phyloP scores from a whole-genome alignment of 2,113 vertebrate genomes.

The Gavialis gangeticus region DNA sequence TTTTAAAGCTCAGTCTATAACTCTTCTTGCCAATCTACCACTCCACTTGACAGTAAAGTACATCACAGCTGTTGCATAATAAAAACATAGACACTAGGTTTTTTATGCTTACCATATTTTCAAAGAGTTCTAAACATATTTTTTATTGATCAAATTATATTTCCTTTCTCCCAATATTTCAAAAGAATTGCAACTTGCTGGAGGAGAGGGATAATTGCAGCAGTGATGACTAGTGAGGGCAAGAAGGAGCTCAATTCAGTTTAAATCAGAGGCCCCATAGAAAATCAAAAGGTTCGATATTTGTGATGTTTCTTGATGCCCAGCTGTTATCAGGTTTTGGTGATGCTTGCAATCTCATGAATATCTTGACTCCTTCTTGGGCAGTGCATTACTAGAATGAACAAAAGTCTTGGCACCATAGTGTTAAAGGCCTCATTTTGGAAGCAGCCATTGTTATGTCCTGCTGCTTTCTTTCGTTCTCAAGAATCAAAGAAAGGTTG shows the following conservation, averaged over 20 bases:
- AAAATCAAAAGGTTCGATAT: not conserved
- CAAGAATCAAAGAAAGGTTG: not conserved
- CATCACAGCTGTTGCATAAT: not conserved
- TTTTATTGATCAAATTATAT: too few species aligned
- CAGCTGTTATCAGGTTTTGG: not conserved
- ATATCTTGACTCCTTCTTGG: not conserved
- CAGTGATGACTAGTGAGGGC: not conserved
- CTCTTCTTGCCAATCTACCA: not conserved
- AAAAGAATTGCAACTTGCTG: not conserved
- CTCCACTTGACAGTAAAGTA: not conserved
- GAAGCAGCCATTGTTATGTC: not conserved
- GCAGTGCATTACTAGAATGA: not conserved
- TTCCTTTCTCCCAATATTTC: too few species aligned
- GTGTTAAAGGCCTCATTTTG: not conserved
- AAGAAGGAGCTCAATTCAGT: not conserved
- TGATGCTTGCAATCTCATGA: not conserved
- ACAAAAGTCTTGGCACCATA: too few species aligned
- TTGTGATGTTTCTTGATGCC: not conserved
- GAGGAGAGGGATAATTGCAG: not conserved
- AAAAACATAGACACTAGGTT: too few species aligned
- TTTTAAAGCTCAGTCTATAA: not conserved
- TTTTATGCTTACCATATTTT: too few species aligned
- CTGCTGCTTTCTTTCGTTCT: not conserved
- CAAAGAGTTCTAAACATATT: too few species aligned
- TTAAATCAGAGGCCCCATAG: not conserved